Conservation (phyloP, 2,888 invertebrate genomes). For the Drosophila mimica region DNA sequence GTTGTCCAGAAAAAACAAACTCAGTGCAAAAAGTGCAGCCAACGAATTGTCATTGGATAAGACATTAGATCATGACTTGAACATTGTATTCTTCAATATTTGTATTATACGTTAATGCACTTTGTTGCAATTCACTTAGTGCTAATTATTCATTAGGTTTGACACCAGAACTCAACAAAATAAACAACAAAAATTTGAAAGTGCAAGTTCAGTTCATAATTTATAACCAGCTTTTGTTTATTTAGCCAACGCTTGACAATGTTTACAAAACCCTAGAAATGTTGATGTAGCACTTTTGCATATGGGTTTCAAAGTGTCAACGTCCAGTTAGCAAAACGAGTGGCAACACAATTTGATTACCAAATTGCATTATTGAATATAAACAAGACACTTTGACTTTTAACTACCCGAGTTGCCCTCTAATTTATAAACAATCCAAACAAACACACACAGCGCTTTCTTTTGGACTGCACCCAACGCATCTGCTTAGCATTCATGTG, state of each 20-base stretch:
- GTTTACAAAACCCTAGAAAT: constrained; percentile 28
- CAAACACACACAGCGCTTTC: neutral
- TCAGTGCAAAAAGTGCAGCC: constrained; percentile 41
- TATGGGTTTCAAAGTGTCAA: constrained; percentile 10
- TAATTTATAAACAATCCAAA: neutral
- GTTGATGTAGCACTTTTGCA: constrained; percentile 35
- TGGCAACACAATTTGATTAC: constrained; percentile 17
- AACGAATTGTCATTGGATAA: constrained; percentile 31
- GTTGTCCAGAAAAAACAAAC: constrained; percentile 3
- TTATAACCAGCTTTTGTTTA: neutral
- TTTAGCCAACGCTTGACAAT: neutral
- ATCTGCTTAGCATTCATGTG: constrained; percentile 35
- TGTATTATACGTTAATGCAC: constrained; percentile 24
- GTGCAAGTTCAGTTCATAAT: neutral
- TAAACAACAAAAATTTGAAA: neutral
- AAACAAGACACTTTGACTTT: constrained; percentile 12
- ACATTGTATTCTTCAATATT: constrained; percentile 38
- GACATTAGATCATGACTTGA: constrained; percentile 55
- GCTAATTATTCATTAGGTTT: constrained; percentile 49
- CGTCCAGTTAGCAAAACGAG: constrained; percentile 1
- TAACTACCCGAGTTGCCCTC: neutral
- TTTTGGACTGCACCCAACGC: constrained; percentile 1
- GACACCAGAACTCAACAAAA: neutral
- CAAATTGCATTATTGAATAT: constrained; percentile 37
- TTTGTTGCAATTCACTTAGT: constrained; percentile 35